These are phyloP conservation scores for Apocrypta bakeri DNA, from an alignment of 1,140 invertebrate genomes.

Conservation along the genomic window DNA sequence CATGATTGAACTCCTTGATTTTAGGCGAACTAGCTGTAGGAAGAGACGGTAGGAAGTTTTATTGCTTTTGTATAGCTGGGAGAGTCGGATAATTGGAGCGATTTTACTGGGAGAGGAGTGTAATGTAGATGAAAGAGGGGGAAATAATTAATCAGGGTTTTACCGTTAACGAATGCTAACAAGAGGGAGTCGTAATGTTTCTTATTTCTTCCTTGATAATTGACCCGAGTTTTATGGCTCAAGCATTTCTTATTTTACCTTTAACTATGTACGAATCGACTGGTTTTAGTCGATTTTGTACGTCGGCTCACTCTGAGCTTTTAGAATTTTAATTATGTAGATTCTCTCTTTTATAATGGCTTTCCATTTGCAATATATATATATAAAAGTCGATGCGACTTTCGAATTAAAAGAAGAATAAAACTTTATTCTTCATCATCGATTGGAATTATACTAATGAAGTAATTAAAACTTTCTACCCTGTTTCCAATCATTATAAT, in stretches of 20 bases:
- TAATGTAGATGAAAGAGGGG: background rate
- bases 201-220: too few species aligned
- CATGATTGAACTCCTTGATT: background rate
- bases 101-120: background rate
- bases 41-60: background rate
- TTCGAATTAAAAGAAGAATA: background rate
- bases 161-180: background rate
- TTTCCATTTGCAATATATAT: too few species aligned
- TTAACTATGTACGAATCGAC: too few species aligned
- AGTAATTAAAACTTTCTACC: too few species aligned
- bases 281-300: too few species aligned
- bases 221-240: too few species aligned
- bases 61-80: background rate
- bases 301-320: background rate
- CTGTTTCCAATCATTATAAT: too few species aligned
- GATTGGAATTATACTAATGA: too few species aligned
- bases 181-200: too few species aligned
- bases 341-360: background rate
- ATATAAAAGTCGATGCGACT: background rate
- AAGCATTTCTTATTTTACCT: too few species aligned
- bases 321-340: background rate
- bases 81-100: background rate
- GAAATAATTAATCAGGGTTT: background rate
- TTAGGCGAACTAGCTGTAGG: background rate
- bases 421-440: too few species aligned